Conservation (phyloP, 2,888 invertebrate species). For the Lycaena phlaeas region DNA sequence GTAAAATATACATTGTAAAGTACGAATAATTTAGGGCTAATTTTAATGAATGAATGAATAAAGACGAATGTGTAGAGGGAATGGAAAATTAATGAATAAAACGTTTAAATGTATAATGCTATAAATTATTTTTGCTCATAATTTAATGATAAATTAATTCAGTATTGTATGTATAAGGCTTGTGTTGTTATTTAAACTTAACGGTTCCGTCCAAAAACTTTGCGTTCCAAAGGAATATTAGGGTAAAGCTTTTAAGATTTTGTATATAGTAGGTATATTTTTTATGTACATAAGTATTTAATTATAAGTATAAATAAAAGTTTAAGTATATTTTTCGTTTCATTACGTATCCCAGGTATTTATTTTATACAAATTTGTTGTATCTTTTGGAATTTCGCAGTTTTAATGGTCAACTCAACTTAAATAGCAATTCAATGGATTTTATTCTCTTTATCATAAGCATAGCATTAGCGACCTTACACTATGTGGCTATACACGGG, state of each 20-base stretch:
- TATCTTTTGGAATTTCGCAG: no score
- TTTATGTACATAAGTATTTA: constrained; percentile 9
- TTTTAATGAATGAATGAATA: not conserved
- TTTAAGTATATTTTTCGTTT: constrained; percentile 4
- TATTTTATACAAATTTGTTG: no score
- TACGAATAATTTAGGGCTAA: no score
- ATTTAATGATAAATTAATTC: constrained; percentile 12
- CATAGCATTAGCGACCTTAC: no score
- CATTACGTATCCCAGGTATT: no score
- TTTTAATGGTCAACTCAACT: no score
- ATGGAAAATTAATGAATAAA: not conserved
- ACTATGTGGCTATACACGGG: no score
- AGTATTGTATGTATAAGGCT: constrained; percentile 27
- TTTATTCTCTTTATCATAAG: no score
- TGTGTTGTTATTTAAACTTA: constrained; percentile 22
- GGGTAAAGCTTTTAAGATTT: constrained; percentile 18
- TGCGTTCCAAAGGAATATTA: constrained; percentile 65
- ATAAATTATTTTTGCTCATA: not conserved
- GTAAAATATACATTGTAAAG: no score
- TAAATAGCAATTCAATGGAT: no score
- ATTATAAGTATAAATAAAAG: constrained; percentile 10
- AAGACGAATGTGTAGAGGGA: no score
- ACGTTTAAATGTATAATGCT: not conserved
- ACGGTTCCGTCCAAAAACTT: constrained; percentile 58
- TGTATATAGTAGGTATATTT: constrained; percentile 16